Evolutionary conservation across 2,113 vertebrate genomes (phyloP).

Genomic region (Tragelaphus buxtoni): DNA sequence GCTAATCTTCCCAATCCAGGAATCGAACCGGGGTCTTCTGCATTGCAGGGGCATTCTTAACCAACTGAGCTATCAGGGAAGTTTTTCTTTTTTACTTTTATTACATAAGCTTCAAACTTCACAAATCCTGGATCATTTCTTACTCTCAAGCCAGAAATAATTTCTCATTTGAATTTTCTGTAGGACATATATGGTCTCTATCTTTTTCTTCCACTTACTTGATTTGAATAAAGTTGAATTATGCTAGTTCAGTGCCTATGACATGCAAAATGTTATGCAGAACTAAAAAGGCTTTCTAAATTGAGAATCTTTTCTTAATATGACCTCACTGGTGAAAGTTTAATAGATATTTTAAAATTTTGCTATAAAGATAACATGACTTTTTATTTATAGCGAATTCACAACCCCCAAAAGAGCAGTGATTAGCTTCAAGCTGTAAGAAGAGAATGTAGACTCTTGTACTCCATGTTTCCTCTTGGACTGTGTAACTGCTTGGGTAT

Average conservation of each 20-base stretch:
- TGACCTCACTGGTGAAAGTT: not conserved
- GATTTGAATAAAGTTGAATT: not conserved
- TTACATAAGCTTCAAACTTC: not conserved
- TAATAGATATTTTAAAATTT: not conserved
- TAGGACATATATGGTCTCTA: not conserved
- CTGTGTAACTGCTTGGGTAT: not conserved
- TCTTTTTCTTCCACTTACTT: not conserved
- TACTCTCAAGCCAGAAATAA: not conserved
- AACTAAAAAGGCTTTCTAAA: not conserved
- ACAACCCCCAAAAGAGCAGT: not conserved
- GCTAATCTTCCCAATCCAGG: too few relatives aligned
- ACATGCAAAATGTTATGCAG: not conserved
- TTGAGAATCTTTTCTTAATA: not conserved
- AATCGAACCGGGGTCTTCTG: too few relatives aligned
- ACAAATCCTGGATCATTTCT: not conserved
- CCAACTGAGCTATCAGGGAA: not conserved
- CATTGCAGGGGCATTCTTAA: too few relatives aligned
- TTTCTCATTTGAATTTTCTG: constrained; percentile 5
- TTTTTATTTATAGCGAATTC: not conserved
- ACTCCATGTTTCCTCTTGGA: not conserved
- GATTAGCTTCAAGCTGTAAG: not conserved
- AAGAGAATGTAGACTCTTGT: accelerated
- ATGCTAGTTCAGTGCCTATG: not conserved
- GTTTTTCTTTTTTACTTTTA: not conserved
- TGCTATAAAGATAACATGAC: not conserved